Percentiles rank a stretch among this genome's conserved stretches.
phyloP scores from a whole-genome alignment of 2,113 vertebrate genomes.

The Istiophorus platypterus region DNA sequence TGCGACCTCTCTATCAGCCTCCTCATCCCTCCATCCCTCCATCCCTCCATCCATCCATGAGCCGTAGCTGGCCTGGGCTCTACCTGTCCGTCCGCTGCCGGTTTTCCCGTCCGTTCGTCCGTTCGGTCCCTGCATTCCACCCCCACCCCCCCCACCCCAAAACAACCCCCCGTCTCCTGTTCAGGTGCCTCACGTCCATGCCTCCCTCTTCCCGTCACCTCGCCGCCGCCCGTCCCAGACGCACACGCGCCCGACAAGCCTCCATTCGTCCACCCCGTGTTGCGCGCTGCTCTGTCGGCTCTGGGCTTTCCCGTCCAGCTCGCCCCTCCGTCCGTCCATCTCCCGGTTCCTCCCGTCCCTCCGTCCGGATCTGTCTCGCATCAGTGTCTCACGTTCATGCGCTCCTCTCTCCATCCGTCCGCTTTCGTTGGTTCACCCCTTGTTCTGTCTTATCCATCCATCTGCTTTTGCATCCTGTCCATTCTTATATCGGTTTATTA shows the following conservation, averaged over 20 bases:
- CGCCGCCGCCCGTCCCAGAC: neutral
- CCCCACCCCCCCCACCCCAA: neutral
- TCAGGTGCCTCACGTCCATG: neutral
- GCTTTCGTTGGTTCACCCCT: neutral
- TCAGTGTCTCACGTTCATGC: neutral
- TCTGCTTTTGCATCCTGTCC: neutral
- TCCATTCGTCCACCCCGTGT: neutral
- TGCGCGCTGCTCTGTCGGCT: neutral
- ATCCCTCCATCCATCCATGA: neutral
- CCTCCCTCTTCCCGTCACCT: neutral
- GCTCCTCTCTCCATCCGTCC: neutral
- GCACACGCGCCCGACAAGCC: neutral
- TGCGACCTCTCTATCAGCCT: neutral
- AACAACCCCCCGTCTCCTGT: neutral
- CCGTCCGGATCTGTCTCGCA: neutral
- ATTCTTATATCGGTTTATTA: neutral
- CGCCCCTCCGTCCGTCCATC: neutral
- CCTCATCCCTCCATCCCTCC: neutral
- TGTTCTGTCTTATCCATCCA: neutral
- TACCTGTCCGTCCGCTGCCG: neutral
- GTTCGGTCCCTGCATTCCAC: neutral
- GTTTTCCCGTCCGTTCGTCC: neutral
- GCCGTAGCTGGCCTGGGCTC: neutral
- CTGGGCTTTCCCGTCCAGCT: neutral
- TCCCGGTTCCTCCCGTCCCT: neutral